Percentiles rank a stretch among this genome's conserved stretches.
Evolutionary conservation across 2,888 invertebrate genomes (phyloP).

Genomic region (Masnerella sp.): DNA sequence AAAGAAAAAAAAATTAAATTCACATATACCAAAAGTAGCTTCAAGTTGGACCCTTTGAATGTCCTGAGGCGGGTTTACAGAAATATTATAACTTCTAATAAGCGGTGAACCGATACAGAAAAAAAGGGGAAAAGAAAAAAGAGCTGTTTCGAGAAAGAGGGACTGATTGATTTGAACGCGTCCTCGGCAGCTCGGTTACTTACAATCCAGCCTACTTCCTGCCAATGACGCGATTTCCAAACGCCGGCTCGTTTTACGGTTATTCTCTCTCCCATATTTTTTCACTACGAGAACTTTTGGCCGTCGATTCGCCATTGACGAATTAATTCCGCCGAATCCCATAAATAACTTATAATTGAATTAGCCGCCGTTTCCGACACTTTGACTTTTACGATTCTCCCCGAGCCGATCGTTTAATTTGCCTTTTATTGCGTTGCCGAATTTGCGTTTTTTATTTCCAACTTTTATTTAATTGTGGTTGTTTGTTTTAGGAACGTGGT

Average conservation of each 20-base stretch:
- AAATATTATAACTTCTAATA: slow-evolving; percentile 75
- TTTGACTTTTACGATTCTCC: slow-evolving; percentile 23
- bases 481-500: slow-evolving; percentile 3
- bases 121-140: slow-evolving; percentile 49
- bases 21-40: slow-evolving; percentile 18
- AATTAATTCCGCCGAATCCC: slow-evolving; percentile 20
- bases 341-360: slow-evolving; percentile 22
- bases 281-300: slow-evolving; percentile 24
- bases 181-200: slow-evolving; percentile 65
- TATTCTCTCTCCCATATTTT: slow-evolving; percentile 58
- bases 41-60: slow-evolving; percentile 52
- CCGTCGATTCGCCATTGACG: slow-evolving; percentile 7
- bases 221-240: slow-evolving; percentile 65
- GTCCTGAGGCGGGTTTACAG: slow-evolving; percentile 57
- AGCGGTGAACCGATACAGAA: slow-evolving; percentile 66
- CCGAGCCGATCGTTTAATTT: not conserved
- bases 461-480: not conserved
- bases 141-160: slow-evolving; percentile 49
- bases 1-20: too few species aligned
- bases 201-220: slow-evolving; percentile 73
- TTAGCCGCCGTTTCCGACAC: slow-evolving; percentile 2
- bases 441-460: slow-evolving; percentile 1
- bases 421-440: too few species aligned
- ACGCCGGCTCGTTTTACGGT: slow-evolving; percentile 66
- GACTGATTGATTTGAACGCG: slow-evolving; percentile 72